A percentile compares a stretch with the other conserved stretches of the same genome.
These are phyloP conservation scores for Climacteris rufus DNA, from an alignment of 2,113 vertebrate genomes.

Conservation along the genomic window DNA sequence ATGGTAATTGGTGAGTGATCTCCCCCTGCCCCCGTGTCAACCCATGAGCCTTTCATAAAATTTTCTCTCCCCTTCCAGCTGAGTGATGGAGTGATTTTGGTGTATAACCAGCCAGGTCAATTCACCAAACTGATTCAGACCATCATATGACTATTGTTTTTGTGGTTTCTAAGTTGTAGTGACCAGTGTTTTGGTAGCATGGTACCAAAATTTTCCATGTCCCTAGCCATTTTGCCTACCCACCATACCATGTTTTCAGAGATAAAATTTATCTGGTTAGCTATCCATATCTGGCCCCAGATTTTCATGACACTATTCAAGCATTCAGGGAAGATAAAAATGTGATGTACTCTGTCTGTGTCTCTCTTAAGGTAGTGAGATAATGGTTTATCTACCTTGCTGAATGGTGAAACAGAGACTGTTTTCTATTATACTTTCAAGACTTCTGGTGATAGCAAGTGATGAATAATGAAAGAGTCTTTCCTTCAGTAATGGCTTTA, in stretches of 20 bases:
- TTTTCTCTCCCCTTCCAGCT: not conserved
- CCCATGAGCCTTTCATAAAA: not conserved
- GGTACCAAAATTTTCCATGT: not conserved
- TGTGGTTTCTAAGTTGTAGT: not conserved
- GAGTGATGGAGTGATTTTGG: rapidly evolving
- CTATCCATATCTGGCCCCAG: not conserved
- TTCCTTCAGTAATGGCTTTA: slow-evolving; percentile 33
- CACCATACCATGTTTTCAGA: not conserved
- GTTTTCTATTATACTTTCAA: slow-evolving; percentile 30
- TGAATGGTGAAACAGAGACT: slow-evolving; percentile 1
- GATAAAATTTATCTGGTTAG: not conserved
- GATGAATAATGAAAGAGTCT: slow-evolving; percentile 45
- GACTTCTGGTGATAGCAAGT: not conserved
- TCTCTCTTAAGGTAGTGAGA: not conserved
- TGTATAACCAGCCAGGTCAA: not conserved
- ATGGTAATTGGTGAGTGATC: not conserved
- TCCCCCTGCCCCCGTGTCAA: not conserved
- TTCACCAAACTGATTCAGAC: not conserved
- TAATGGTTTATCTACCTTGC: not conserved
- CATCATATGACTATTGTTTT: not conserved
- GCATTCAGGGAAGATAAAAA: not conserved
- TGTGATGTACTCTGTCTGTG: not conserved
- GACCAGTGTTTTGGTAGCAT: not conserved
- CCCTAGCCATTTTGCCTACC: not conserved
- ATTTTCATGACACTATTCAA: not conserved